A percentile compares a stretch with the other conserved stretches of the same genome.
These are phyloP conservation scores for Ellobius talpinus DNA, from an alignment of 2,113 vertebrate species.

Conservation along the genomic window DNA sequence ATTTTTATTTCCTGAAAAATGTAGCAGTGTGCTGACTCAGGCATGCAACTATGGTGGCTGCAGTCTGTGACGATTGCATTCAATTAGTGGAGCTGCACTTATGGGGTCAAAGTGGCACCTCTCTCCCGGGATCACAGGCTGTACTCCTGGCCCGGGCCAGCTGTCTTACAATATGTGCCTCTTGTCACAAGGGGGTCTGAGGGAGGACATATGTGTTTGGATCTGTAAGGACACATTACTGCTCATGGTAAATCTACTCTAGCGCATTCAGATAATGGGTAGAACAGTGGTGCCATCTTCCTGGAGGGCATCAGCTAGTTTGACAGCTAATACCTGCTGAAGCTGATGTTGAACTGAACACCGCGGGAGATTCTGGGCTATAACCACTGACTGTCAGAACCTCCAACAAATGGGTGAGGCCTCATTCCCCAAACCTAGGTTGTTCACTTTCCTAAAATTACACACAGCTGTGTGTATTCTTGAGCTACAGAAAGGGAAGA, in stretches of 20 bases:
- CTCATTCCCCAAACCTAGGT: background rate
- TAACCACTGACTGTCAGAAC: background rate
- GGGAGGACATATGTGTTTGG: background rate
- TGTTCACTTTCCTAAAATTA: background rate
- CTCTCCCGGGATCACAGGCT: background rate
- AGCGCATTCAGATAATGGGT: background rate
- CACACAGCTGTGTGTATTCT: no score
- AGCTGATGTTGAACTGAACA: background rate
- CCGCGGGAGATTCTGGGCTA: background rate
- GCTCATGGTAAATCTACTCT: background rate
- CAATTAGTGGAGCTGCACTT: background rate
- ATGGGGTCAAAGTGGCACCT: constrained; percentile 41
- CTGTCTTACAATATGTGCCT: constrained; percentile 70
- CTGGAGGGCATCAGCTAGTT: background rate
- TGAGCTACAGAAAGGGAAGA: background rate
- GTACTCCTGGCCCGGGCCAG: constrained; percentile 41
- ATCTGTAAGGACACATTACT: background rate
- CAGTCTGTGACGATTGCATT: background rate
- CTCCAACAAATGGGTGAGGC: background rate
- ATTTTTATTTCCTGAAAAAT: background rate
- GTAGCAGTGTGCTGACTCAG: background rate
- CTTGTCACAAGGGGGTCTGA: background rate
- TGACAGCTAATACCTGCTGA: background rate
- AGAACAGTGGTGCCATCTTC: background rate
- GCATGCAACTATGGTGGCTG: background rate